Base-by-base conservation (phyloP, 2,113 vertebrate species). In the Chaenogobius annularis region DNA sequence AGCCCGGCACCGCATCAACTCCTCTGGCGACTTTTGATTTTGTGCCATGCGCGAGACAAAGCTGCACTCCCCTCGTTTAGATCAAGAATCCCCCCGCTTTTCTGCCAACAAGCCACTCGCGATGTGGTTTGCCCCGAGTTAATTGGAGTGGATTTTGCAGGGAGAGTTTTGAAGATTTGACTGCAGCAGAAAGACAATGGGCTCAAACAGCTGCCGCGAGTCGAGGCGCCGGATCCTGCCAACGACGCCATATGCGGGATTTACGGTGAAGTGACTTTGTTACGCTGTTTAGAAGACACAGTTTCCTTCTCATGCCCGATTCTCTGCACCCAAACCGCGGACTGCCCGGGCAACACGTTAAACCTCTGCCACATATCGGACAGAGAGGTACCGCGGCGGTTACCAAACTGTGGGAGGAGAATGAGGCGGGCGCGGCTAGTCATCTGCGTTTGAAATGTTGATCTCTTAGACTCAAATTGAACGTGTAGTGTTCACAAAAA, bases 71-170 rank as follows among this genome's bases (percentile, higher is more conserved):
- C 81, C 63, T 37, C 26, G 76, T 26, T 70, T 69, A 43, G 70
- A 86, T 82, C 82, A 83, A 75, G 63, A 73, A 82, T n/a, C n/a
- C n/a, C 1, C 69, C 66, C 68, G 68, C 54, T 26, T 55, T n/a
- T 52, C 85, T 80, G 85, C 81, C 80, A 82, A 64, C 17, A 64
- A 82, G 74, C 70, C 58, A 14, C 71, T 87, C 70, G 1, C 20
- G 63, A 44, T 61, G 72, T 69, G 70, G 70, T 81, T 83, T 63
- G 69, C 72, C 63, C 58, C 20, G 69, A 63, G 73, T 70, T 86
- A 88, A 88, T 83, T 81, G 79, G 67, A 79, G 78, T 81, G 81
- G 78, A 85, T 85, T 88, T 83, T 85, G 70, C 78, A 73, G 66
- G 2, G 71, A 75, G 71, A 73, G 69, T 77, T 71, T 61, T 77